Base-by-base conservation (phyloP, 2,113 vertebrate species). In the Antigone vipio region DNA sequence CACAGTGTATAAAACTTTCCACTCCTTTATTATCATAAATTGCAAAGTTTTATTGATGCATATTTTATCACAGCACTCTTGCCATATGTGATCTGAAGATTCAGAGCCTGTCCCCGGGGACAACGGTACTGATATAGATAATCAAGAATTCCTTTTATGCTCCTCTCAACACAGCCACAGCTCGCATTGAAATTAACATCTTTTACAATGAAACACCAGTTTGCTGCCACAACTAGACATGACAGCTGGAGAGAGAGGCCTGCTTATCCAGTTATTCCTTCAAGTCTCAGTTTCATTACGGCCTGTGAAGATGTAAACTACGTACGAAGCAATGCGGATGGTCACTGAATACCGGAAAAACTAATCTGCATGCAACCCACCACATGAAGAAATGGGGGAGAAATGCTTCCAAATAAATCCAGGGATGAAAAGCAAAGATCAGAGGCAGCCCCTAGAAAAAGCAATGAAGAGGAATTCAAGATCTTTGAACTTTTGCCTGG, bases 141-240 rank as follows among this genome's bases (percentile, higher is more conserved):
- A 98, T 98, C 98, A 98, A 97, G 96, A 96, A 98, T 98, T 98
- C 98, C 85, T 98, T 98, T 98, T 97, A 97, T 98, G 95, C 94
- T 94, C 76, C 87, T 95, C 93, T 96, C 95, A 95, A 95, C 80
- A 88, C 94, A 64, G 89, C 90, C 88, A 93, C 92, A 81, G 95
- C 95, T 98, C 93, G 91, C 93, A 98, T 87, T 96, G 97, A 97
- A 98, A 98, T 98, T 97, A 98, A 97, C 98, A 98, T 98, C 94
- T 97, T 98, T 98, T 97, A 98, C 97, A 98, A 98, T 97, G 97
- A 97, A 98, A 97, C 96, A 96, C 93, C 93, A 96, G 97, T 98
- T 97, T 97, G 78, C 97, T 97, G 96, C 98, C 95, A 97, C 97
- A 97, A 92, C 96, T 89, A 97, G 95, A 97, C 91, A 90, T 74